phyloP scores from a whole-genome alignment of 2,113 vertebrate genomes.

The Bos taurus region ARS-UCD2.0 NC_037333.1:21006001-21006500 shows the following conservation, averaged over 20 bases:
- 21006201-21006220: too few species aligned
- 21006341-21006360: not conserved
- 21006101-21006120: too few species aligned
- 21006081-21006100: too few species aligned
- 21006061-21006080: too few species aligned
- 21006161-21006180: too few species aligned
- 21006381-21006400: not conserved
- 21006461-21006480: not conserved
- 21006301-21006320: not conserved
- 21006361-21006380: not conserved
- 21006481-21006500: not conserved
- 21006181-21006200: too few species aligned
- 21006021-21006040: too few species aligned
- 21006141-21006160: too few species aligned
- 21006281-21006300: not conserved
- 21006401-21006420: not conserved
- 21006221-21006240: not conserved
- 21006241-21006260: not conserved
- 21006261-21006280: not conserved
- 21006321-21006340: not conserved
- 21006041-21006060: too few species aligned
- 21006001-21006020: too few species aligned
- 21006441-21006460: not conserved
- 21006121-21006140: too few species aligned
- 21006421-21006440: not conserved